Evolutionary conservation across 2,113 vertebrate genomes (phyloP), one percentile per base, ranked within the genome.

Genomic region (Oxyura jamaicensis): DNA sequence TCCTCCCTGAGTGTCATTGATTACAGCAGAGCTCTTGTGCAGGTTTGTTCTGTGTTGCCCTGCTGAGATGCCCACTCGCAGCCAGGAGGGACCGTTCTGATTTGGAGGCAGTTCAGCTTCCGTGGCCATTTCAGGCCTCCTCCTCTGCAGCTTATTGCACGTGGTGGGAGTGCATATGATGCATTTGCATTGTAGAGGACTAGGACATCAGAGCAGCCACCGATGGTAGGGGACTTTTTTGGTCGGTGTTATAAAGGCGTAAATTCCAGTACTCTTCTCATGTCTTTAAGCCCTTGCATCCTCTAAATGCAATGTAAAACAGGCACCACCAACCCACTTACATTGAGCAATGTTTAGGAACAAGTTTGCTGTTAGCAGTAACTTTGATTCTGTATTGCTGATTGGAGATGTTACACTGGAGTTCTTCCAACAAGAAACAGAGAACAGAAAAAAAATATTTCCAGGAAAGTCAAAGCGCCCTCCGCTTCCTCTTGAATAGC

Each of bases 401-500:
- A 53, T 65, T 58, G 42, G 29, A 65, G 79, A 8, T 22, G 20
- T 29, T n/a, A 29, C 26, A 20, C 10, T 7, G 1, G 28, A 80
- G 29, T 46, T 29, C 25, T 85, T 7, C 44, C 66, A 46, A 28
- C 2, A 10, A 20, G 8, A 68, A 9, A 6, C 5, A 8, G 33
- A 4, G 56, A 68, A 72, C 42, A 75, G 52, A 29, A 48, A 76
- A 13, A 28, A 8, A 46, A 20, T 46, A 22, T 90, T 7, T 59
- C 22, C 36, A 33, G 52, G 84, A 87, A 21, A 46, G 5, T 16
- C 0, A 8, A 50, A 65, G 12, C 5, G 4, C 14, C 3, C 2
- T 5, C 10, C 2, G 11, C 4, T 2, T 3, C 1, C 14, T 26
- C 26, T 15, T 36, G 11, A 55, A 25, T 50, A 21, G 9, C 29